Percentiles rank a stretch among this genome's conserved stretches.
Conservation (phyloP, 2,797 vertebrate genomes). For the Heliangelus exortis region DNA sequence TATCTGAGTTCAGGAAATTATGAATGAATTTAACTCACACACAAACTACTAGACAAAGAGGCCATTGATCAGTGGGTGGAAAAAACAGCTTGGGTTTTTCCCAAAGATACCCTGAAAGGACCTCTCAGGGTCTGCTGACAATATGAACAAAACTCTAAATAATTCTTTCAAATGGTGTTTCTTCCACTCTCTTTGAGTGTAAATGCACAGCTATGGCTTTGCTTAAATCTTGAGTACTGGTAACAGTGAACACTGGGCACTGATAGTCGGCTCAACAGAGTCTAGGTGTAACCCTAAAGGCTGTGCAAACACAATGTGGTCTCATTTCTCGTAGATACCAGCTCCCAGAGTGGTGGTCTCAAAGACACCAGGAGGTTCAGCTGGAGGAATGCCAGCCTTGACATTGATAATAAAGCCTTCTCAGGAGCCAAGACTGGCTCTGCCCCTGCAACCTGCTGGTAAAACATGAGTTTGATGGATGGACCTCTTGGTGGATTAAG, state of each 20-base stretch:
- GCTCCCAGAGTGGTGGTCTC: neutral
- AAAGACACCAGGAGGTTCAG: neutral
- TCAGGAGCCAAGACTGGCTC: neutral
- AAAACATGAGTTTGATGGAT: too few species aligned
- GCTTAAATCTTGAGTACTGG: neutral
- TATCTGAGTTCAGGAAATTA: neutral
- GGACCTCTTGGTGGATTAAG: too few species aligned
- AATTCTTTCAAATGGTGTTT: neutral
- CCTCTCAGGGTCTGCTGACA: neutral
- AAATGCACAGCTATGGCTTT: neutral
- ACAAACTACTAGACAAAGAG: neutral
- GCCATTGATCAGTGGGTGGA: neutral
- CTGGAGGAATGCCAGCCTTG: neutral
- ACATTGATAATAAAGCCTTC: neutral
- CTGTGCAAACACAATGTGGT: neutral
- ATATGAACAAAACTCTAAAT: neutral
- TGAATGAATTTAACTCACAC: neutral
- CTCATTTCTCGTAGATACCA: neutral
- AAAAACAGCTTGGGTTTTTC: neutral
- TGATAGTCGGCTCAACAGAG: neutral
- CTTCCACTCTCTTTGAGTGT: neutral
- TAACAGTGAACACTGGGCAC: neutral
- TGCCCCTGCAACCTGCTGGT: neutral
- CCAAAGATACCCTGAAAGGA: conserved; percentile 17
- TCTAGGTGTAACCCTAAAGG: neutral